Percentiles rank a stretch among this genome's conserved stretches.
phyloP scores from a whole-genome alignment of 2,113 vertebrate genomes.

The Crocuta crocuta region DNA sequence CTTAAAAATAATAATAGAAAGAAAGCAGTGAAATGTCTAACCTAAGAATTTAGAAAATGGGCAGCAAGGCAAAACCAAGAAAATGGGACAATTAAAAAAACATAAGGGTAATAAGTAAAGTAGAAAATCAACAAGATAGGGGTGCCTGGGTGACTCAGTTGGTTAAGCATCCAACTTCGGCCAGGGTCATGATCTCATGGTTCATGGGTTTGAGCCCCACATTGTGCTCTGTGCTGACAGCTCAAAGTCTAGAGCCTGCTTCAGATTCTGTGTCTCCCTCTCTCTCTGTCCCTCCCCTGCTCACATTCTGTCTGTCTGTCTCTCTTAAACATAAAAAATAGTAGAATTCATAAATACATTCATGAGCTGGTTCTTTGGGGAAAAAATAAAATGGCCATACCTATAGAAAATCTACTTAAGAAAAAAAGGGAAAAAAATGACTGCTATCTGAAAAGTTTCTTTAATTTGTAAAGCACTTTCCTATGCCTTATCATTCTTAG shows the following conservation, averaged over 20 bases:
- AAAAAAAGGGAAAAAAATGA: neutral
- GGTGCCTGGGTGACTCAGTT: too few species aligned
- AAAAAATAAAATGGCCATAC: neutral
- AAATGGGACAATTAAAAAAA: neutral
- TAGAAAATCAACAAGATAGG: neutral
- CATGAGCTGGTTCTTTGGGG: neutral
- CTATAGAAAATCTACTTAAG: neutral
- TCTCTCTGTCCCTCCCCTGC: too few species aligned
- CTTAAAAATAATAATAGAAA: conserved; percentile 22
- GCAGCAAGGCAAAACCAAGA: neutral
- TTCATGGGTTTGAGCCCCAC: too few species aligned
- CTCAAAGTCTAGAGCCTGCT: too few species aligned
- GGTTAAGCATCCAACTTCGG: too few species aligned
- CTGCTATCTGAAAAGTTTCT: neutral
- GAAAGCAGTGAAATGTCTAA: neutral
- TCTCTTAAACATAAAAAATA: neutral
- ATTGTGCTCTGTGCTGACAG: too few species aligned
- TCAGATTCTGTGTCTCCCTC: too few species aligned
- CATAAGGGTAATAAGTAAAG: neutral
- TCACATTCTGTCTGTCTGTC: too few species aligned
- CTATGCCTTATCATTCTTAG: neutral
- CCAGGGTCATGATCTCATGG: too few species aligned
- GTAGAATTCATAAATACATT: conserved; percentile 26
- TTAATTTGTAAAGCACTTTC: neutral
- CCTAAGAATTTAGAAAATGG: neutral